Conservation (phyloP, 2,888 invertebrate genomes). For the Cephalotes varians region DNA sequence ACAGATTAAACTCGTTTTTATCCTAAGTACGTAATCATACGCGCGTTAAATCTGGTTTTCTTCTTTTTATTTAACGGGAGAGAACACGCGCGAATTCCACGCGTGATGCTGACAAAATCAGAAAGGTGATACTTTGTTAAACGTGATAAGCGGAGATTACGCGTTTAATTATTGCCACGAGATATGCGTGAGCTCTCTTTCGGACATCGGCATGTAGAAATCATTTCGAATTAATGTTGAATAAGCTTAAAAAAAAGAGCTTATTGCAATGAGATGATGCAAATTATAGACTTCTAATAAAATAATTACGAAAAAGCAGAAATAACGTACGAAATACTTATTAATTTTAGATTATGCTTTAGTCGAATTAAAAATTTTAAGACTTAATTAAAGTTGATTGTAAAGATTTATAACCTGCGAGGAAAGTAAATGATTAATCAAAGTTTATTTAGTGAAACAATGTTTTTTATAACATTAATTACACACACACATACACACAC, state of each 20-base stretch:
- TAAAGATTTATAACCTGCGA: not conserved
- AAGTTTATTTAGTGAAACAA: not conserved
- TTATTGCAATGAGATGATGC: too few relatives aligned
- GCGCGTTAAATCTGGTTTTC: slow-evolving; percentile 16
- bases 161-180: not conserved
- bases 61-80: not conserved
- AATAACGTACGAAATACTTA: not conserved
- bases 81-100: not conserved
- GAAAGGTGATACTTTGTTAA: not conserved
- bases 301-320: not conserved
- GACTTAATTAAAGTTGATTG: not conserved
- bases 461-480: not conserved
- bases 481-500: too few relatives aligned
- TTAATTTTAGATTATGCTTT: not conserved
- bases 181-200: not conserved
- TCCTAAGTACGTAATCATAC: slow-evolving; percentile 57
- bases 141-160: not conserved
- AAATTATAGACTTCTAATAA: not conserved
- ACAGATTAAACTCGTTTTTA: slow-evolving; percentile 71
- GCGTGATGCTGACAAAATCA: not conserved
- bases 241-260: not conserved
- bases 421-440: not conserved
- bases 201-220: not conserved
- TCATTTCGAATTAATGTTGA: not conserved
- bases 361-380: not conserved